Percentiles rank a stretch among this genome's conserved stretches.
Evolutionary conservation across 2,797 vertebrate genomes (phyloP).

Genomic region (Taeniopygia guttata): DNA sequence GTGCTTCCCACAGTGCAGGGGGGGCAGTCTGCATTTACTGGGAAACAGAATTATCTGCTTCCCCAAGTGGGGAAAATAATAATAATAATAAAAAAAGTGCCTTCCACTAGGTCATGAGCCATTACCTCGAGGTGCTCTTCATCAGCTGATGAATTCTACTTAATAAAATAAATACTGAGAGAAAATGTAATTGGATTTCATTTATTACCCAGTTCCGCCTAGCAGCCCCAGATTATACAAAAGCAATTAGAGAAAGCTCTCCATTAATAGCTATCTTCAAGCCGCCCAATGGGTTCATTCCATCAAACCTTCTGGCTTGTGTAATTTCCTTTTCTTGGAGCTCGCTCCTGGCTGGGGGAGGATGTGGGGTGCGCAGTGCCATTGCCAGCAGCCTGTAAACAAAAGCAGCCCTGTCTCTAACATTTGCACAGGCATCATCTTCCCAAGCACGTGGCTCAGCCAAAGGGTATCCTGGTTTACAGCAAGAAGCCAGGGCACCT

Average conservation of each 20-base stretch:
- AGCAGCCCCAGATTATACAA: conserved; percentile 73
- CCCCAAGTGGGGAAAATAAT: conserved; percentile 35
- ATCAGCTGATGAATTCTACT: conserved; percentile 68
- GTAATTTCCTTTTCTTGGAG: conserved; percentile 60
- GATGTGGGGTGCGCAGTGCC: neutral
- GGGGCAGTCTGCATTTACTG: neutral
- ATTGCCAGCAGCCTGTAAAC: conserved; percentile 15
- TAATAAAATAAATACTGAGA: conserved; percentile 76
- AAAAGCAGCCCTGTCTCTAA: conserved; percentile 40
- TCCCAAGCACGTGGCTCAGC: neutral
- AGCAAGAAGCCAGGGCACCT: conserved; percentile 33
- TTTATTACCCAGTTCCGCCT: conserved; percentile 75
- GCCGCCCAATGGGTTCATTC: conserved; percentile 64
- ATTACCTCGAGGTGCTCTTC: conserved; percentile 66
- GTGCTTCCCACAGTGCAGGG: rapidly evolving
- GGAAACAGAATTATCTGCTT: conserved; percentile 29
- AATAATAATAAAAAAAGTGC: conserved; percentile 53
- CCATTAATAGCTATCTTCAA: conserved; percentile 72
- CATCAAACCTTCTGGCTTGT: conserved; percentile 67
- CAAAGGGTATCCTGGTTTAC: conserved; percentile 1
- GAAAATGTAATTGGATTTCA: conserved; percentile 75
- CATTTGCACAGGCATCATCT: neutral
- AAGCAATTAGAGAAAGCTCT: conserved; percentile 73
- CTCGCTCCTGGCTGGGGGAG: neutral
- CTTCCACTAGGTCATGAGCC: conserved; percentile 58